Base-by-base conservation (phyloP, 2,113 vertebrate species). In the Martes martes region DNA sequence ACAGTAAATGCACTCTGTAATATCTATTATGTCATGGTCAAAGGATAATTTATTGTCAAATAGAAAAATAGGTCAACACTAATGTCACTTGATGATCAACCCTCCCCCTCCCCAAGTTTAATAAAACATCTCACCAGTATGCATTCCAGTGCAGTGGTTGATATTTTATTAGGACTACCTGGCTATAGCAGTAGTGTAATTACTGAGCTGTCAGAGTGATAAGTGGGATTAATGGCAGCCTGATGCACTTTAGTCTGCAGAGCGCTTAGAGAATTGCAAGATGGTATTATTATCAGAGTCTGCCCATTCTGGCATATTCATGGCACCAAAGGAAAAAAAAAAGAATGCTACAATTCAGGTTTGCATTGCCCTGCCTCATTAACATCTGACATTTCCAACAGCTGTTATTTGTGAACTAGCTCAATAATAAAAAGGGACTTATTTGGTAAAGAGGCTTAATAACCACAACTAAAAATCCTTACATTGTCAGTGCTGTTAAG, bases 201-300 rank as follows among this genome's bases (percentile, higher is more conserved):
- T 99, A 99, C 99, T 96, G 98, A 99, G 99, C 99, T 99, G 99
- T 99, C 99, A 99, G 98, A 98, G 98, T 99, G 99, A 99, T 99
- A 99, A 99, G 99, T 99, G 99, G 99, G 99, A 99, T 99, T 99
- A 99, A 99, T 99, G 99, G 99, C 98, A 98, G 99, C 98, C 98
- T 98, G 98, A 99, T 99, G 99, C 99, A 99, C 99, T 99, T 99
- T 99, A 99, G 99, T 99, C 99, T 98, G 98, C 98, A 97, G 98
- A 99, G 98, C 98, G 99, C 98, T 99, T 96, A 98, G 98, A 99
- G 99, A 99, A 98, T 99, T 98, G 96, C 99, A 98, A 99, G 99
- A 99, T 98, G 99, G 99, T 99, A 98, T 99, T 99, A 99, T 99
- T 99, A 99, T 98, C 99, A 98, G 98, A 98, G 98, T 97, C 98